phyloP scores from a whole-genome alignment of 2,797 vertebrate species.

The Lagodon rhomboides region DNA sequence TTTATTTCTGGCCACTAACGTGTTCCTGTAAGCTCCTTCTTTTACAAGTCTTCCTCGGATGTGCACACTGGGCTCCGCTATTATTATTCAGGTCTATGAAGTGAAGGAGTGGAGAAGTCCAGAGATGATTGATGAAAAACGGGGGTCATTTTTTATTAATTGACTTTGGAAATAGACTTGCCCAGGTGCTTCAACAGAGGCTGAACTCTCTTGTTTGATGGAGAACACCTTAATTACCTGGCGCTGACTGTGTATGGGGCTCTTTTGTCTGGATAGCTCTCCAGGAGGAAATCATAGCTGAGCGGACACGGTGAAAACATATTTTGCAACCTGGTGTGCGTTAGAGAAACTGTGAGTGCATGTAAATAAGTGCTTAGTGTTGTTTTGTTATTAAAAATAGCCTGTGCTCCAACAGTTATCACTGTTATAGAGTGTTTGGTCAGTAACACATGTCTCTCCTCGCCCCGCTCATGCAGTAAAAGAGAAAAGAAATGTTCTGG shows the following conservation, averaged over 20 bases:
- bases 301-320: slow-evolving; percentile 39
- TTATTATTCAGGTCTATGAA: slow-evolving; percentile 2
- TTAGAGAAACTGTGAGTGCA: neutral
- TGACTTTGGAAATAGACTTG: slow-evolving; percentile 20
- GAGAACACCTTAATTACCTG: slow-evolving; percentile 36
- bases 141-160: slow-evolving; percentile 34
- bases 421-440: too few relatives aligned
- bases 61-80: neutral
- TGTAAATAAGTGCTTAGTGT: slow-evolving; percentile 14
- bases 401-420: too few relatives aligned
- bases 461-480: too few relatives aligned
- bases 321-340: slow-evolving; percentile 18
- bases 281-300: slow-evolving; percentile 34
- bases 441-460: too few relatives aligned
- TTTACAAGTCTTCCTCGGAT: neutral
- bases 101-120: neutral
- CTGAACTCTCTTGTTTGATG: slow-evolving; percentile 3
- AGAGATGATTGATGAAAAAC: slow-evolving; percentile 23
- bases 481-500: too few relatives aligned
- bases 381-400: neutral
- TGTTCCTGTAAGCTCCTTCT: neutral
- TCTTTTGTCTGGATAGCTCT: slow-evolving; percentile 33
- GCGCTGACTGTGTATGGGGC: slow-evolving; percentile 4
- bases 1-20: neutral
- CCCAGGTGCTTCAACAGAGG: slow-evolving; percentile 24